Evolutionary conservation across 1,140 invertebrate species (phyloP), one percentile per base, ranked within the genome.

Genomic region (Eubasilissa regina): DNA sequence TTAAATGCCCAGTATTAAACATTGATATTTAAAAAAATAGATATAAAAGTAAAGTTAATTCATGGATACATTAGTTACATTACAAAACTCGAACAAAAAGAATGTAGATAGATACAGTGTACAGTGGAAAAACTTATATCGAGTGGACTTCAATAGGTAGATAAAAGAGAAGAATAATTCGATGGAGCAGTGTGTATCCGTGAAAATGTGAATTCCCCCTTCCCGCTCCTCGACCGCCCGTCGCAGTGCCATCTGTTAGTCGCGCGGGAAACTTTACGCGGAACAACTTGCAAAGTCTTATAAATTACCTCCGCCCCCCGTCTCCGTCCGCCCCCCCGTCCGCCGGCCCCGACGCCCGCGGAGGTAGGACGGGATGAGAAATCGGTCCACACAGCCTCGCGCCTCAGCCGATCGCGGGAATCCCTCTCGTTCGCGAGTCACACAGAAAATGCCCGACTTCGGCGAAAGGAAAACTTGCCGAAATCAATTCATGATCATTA

Each of bases 161-260:
- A 12, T 8, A 8, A 51, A 51, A 15, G 48, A 51, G 1, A 8
- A 12, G 48, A 13, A 13, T 51, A 8, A 51, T 1, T 51, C 48
- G n/a, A 51, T 15, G 11, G 9, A 51, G 48, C 11, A 8, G n/a
- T 4, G n/a, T 51, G 11, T 12, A 15, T 8, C 3, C 48, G 48
- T 4, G 48, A 51, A 15, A 51, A 51, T 51, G n/a, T 17, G 17
- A 3, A n/a, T 60, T n/a, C 17, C 17, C 15, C 17, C 58, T 12
- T 17, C 58, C 11, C 15, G 21, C 11, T 11, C 11, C 17, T 1
- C 58, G 58, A n/a, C n/a, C n/a, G n/a, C n/a, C n/a, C n/a, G n/a
- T n/a, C 17, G 58, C 58, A 66, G 62, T 25, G 15, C 62, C 62
- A 66, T 66, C 62, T 66, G 62, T 66, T 66, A 44, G 21, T 1